These are phyloP conservation scores for Diarsia rubi DNA, from an alignment of 2,888 invertebrate species.

Conservation along the genomic window DNA sequence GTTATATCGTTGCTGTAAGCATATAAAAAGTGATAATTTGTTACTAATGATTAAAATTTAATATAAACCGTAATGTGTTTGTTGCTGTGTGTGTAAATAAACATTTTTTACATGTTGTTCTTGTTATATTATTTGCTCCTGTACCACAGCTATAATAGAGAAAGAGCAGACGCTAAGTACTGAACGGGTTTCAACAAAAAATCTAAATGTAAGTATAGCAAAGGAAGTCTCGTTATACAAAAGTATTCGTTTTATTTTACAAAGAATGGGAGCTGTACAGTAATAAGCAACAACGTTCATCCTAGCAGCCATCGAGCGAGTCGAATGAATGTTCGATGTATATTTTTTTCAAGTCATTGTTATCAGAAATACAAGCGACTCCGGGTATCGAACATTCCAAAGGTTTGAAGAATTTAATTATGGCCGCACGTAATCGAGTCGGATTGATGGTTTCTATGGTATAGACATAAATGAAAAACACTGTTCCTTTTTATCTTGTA, in stretches of 20 bases:
- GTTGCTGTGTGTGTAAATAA: slow-evolving; percentile 82
- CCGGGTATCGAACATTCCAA: slow-evolving; percentile 61
- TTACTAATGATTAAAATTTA: slow-evolving; percentile 73
- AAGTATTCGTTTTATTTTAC: slow-evolving; percentile 26
- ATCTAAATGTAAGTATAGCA: background rate
- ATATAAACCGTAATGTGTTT: slow-evolving; percentile 72
- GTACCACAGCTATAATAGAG: background rate
- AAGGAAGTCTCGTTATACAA: slow-evolving; percentile 13
- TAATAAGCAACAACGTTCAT: slow-evolving; percentile 39
- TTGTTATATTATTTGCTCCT: slow-evolving; percentile 21
- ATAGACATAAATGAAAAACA: background rate
- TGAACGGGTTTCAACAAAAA: slow-evolving; percentile 9
- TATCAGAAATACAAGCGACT: slow-evolving; percentile 69
- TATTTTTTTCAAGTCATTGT: slow-evolving; percentile 67
- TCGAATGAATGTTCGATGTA: slow-evolving; percentile 57
- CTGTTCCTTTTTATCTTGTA: background rate
- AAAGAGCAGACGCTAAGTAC: background rate
- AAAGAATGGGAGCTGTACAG: slow-evolving; percentile 19
- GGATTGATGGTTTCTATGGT: slow-evolving; percentile 14
- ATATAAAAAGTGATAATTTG: slow-evolving; percentile 66
- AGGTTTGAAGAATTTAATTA: slow-evolving; percentile 77
- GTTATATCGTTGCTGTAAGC: slow-evolving; percentile 50
- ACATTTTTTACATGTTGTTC: slow-evolving; percentile 72
- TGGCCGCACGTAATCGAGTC: slow-evolving; percentile 58
- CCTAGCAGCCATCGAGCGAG: slow-evolving; percentile 21